phyloP scores from a whole-genome alignment of 2,888 invertebrate genomes.

The Gasteruption jaculator region DNA sequence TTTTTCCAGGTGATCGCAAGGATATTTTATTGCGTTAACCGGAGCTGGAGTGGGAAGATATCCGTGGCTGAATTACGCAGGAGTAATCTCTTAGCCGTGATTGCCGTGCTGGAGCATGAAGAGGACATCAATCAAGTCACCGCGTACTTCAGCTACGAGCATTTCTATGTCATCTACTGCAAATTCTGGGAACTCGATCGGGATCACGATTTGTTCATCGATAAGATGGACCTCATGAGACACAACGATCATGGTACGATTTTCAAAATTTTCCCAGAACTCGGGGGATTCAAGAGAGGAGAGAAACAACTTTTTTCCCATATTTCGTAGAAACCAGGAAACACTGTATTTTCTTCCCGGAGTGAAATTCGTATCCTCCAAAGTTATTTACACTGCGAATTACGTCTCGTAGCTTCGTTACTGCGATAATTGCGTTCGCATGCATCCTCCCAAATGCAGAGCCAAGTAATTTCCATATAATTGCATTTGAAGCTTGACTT shows the following conservation, averaged over 20 bases:
- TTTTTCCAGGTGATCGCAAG: slow-evolving; percentile 82
- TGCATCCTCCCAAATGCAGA: no score
- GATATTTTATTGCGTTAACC: slow-evolving; percentile 95
- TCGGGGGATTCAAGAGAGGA: no score
- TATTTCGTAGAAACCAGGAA: no score
- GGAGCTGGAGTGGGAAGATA: slow-evolving; percentile 94
- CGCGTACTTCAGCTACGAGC: slow-evolving; percentile 93
- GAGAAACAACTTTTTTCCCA: no score
- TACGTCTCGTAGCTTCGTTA: no score
- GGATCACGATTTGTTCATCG: slow-evolving; percentile 96
- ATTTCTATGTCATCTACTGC: slow-evolving; percentile 99
- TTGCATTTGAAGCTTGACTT: no score
- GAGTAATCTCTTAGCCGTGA: slow-evolving; percentile 80
- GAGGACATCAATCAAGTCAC: slow-evolving; percentile 96
- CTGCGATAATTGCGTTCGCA: no score
- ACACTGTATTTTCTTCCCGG: no score
- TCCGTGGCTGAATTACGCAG: slow-evolving; percentile 83
- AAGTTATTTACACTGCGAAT: no score
- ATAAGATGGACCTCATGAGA: slow-evolving; percentile 86
- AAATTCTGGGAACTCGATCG: slow-evolving; percentile 99
- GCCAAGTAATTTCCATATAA: no score
- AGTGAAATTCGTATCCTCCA: no score
- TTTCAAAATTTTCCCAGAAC: no score
- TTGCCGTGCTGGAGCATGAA: slow-evolving; percentile 82
- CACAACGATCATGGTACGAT: slow-evolving; percentile 91